Percentiles rank a stretch among this genome's conserved stretches.
Evolutionary conservation across 2,113 vertebrate species (phyloP).

Genomic region (Oncorhynchus gorbuscha): DNA sequence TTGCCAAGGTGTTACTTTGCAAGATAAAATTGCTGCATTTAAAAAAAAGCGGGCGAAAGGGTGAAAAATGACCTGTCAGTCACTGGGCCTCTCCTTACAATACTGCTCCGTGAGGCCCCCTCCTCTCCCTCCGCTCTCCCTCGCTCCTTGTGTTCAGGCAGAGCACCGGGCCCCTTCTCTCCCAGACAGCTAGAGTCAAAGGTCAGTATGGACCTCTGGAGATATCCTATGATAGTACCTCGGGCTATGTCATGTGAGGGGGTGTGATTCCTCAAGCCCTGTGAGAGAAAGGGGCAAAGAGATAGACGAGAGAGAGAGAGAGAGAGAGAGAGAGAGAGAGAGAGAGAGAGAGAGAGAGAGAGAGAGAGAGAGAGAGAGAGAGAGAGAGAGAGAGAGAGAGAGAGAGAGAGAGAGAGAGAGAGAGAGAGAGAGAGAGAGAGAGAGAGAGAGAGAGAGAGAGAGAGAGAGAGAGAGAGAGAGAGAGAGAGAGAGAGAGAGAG

Average conservation of each 20-base stretch:
- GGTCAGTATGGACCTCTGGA: constrained; percentile 87
- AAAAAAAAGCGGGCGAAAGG: constrained; percentile 61
- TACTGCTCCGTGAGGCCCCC: constrained; percentile 53
- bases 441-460: neutral
- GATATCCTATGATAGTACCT: constrained; percentile 65
- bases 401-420: constrained; percentile 23
- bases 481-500: constrained; percentile 10
- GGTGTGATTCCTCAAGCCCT: constrained; percentile 40
- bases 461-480: constrained; percentile 27
- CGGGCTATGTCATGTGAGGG: constrained; percentile 69
- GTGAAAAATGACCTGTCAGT: constrained; percentile 73
- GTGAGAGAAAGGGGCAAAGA: neutral
- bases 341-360: constrained; percentile 25
- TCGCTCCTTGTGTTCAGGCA: constrained; percentile 59
- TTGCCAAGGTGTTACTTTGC: constrained; percentile 66
- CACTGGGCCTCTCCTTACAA: constrained; percentile 62
- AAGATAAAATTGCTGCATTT: constrained; percentile 66
- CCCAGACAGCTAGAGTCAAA: constrained; percentile 71
- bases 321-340: constrained; percentile 28
- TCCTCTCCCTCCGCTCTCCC: neutral
- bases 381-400: constrained; percentile 19
- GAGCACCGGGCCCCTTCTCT: constrained; percentile 62
- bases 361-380: constrained; percentile 7
- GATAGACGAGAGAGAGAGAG: constrained; percentile 44
- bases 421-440: neutral